A percentile compares a stretch with the other conserved stretches of the same genome.
phyloP scores from a whole-genome alignment of 2,888 invertebrate species.

The Nomada fabriciana region DNA sequence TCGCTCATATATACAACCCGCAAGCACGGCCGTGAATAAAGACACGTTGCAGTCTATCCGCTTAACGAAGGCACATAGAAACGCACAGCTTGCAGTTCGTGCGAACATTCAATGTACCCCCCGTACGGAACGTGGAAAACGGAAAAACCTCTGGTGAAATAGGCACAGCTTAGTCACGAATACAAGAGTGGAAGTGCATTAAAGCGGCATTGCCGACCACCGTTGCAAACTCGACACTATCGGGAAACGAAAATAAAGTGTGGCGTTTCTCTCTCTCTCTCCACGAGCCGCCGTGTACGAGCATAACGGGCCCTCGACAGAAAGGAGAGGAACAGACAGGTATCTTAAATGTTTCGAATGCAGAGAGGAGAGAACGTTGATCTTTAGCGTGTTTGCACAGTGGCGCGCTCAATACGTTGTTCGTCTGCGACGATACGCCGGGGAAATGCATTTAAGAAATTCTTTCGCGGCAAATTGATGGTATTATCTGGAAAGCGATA shows the following conservation, averaged over 20 bases:
- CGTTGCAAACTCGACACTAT: constrained; percentile 55
- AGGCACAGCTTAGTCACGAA: constrained; percentile 58
- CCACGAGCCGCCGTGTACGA: neutral
- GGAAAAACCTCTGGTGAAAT: constrained; percentile 52
- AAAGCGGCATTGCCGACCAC: constrained; percentile 55
- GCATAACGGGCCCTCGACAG: too few relatives aligned
- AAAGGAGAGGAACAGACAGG: neutral
- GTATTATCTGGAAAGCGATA: constrained; percentile 44
- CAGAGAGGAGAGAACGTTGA: constrained; percentile 3
- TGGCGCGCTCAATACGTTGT: neutral
- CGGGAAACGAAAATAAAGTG: constrained; percentile 62
- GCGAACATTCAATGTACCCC: constrained; percentile 50
- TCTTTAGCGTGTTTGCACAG: constrained; percentile 1
- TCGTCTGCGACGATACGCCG: constrained; percentile 6
- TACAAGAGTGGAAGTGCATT: constrained; percentile 63
- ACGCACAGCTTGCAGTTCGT: constrained; percentile 56
- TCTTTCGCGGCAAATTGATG: constrained; percentile 40
- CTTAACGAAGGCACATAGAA: constrained; percentile 57
- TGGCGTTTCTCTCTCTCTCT: constrained; percentile 23
- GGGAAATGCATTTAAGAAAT: constrained; percentile 44
- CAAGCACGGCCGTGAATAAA: constrained; percentile 29
- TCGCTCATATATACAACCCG: constrained; percentile 3
- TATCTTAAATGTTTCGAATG: constrained; percentile 12
- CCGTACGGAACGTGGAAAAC: constrained; percentile 13
- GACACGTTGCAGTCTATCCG: constrained; percentile 40